These are phyloP conservation scores for Condylostylus longicornis DNA, from an alignment of 1,140 invertebrate genomes.

Conservation along the genomic window DNA sequence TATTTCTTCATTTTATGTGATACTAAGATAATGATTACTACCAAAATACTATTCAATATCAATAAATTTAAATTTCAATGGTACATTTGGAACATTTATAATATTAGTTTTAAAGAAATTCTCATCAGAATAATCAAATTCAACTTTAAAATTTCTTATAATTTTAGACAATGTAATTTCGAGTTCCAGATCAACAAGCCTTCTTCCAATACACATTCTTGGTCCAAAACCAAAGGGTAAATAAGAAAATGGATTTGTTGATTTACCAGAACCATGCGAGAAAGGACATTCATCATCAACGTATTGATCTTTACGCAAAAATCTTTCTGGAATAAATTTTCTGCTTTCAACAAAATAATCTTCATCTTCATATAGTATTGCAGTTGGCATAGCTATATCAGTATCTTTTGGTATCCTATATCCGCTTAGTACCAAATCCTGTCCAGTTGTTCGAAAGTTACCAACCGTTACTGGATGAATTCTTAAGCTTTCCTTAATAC, in stretches of 20 bases:
- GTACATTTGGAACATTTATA: constrained; percentile 21
- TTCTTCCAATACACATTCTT: constrained; percentile 40
- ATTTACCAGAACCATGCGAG: constrained; percentile 29
- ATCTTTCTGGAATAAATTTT: constrained; percentile 43
- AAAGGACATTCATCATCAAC: constrained; percentile 1
- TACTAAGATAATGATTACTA: no score
- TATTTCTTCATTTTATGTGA: no score
- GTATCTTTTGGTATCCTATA: constrained; percentile 46
- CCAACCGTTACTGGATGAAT: constrained; percentile 38
- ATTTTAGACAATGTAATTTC: constrained; percentile 46
- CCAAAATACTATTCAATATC: constrained; percentile 17
- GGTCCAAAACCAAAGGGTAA: constrained; percentile 46
- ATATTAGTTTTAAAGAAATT: constrained; percentile 18
- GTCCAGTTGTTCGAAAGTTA: constrained; percentile 34
- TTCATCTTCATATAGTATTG: constrained; percentile 33
- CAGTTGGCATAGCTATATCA: constrained; percentile 35
- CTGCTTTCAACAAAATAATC: constrained; percentile 35
- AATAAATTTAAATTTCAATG: constrained; percentile 25
- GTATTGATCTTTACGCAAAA: constrained; percentile 28
- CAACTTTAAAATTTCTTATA: constrained; percentile 39
- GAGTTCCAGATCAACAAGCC: constrained; percentile 57
- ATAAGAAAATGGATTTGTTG: constrained; percentile 39
- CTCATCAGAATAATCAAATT: constrained; percentile 33
- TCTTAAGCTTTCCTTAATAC: constrained; percentile 46
- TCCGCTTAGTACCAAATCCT: constrained; percentile 39